phyloP scores from a whole-genome alignment of 1,140 invertebrate genomes.

The Drosophila orosa region DNA sequence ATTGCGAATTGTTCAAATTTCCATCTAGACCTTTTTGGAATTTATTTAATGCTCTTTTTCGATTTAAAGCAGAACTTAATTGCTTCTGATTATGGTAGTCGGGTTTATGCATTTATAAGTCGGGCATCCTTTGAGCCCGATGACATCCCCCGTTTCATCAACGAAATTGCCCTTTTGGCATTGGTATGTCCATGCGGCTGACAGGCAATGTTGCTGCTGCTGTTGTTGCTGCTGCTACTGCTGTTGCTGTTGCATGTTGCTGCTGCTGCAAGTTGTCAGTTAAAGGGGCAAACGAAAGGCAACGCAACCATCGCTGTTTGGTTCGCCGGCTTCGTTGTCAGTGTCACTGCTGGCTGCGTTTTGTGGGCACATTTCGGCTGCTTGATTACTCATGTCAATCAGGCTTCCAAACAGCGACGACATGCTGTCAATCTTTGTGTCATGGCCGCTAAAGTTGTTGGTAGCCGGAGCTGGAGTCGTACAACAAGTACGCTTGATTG shows the following conservation, averaged over 20 bases:
- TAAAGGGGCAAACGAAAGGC: constrained; percentile 47
- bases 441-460: constrained; percentile 79
- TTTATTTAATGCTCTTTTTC: no score
- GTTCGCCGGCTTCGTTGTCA: constrained; percentile 62
- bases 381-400: constrained; percentile 83
- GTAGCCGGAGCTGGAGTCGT: constrained; percentile 48
- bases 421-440: constrained; percentile 83
- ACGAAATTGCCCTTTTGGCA: constrained; percentile 51
- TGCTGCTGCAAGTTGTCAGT: constrained; percentile 43
- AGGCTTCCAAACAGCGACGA: constrained; percentile 82
- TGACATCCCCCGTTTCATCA: constrained; percentile 39
- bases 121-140: constrained; percentile 14
- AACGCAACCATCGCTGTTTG: constrained; percentile 42
- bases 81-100: constrained; percentile 34
- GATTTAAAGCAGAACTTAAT: constrained; percentile 9
- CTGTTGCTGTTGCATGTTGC: constrained; percentile 1
- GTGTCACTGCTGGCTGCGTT: constrained; percentile 80
- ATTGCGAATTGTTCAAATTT: no score
- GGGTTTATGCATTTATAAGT: constrained; percentile 47
- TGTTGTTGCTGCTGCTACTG: constrained; percentile 3
- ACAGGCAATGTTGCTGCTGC: constrained; percentile 24
- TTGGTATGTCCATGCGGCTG: constrained; percentile 6
- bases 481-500: constrained; percentile 78
- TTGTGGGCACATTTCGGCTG: constrained; percentile 82
- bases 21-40: background rate